phyloP scores from a whole-genome alignment of 2,113 vertebrate genomes.

The Sylvia atricapilla region DNA sequence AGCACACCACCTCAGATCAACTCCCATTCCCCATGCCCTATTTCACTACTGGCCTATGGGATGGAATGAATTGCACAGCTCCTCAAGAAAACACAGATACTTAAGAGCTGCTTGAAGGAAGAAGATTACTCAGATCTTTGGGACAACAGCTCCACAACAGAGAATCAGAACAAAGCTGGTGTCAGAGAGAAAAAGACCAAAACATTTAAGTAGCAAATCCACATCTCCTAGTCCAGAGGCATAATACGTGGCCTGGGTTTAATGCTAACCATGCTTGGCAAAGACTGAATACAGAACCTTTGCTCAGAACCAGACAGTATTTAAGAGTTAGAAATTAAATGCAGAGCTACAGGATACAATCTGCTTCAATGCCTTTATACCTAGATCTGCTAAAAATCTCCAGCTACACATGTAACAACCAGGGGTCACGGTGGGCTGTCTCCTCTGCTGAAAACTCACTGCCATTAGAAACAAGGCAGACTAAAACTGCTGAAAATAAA shows the following conservation, averaged over 20 bases:
- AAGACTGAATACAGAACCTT: background rate
- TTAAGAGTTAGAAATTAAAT: background rate
- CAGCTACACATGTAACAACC: background rate
- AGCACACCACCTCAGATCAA: background rate
- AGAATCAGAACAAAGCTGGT: background rate
- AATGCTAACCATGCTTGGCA: background rate
- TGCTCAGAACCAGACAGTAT: background rate
- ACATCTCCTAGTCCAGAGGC: background rate
- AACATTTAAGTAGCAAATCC: background rate
- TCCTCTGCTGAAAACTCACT: background rate
- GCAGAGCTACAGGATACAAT: background rate
- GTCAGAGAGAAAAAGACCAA: background rate
- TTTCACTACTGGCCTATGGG: background rate
- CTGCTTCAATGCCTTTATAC: background rate
- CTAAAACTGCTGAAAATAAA: background rate
- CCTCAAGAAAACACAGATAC: background rate
- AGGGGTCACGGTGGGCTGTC: background rate
- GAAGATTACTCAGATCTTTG: background rate
- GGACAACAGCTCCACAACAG: background rate
- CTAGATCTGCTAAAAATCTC: background rate
- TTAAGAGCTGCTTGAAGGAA: background rate
- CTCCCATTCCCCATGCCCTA: background rate
- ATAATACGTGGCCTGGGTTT: background rate
- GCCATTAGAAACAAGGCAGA: background rate
- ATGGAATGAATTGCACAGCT: background rate